A percentile compares a stretch with the other conserved stretches of the same genome.
These are phyloP conservation scores for Thaleichthys pacificus DNA, from an alignment of 2,797 vertebrate species.

Conservation along the genomic window DNA sequence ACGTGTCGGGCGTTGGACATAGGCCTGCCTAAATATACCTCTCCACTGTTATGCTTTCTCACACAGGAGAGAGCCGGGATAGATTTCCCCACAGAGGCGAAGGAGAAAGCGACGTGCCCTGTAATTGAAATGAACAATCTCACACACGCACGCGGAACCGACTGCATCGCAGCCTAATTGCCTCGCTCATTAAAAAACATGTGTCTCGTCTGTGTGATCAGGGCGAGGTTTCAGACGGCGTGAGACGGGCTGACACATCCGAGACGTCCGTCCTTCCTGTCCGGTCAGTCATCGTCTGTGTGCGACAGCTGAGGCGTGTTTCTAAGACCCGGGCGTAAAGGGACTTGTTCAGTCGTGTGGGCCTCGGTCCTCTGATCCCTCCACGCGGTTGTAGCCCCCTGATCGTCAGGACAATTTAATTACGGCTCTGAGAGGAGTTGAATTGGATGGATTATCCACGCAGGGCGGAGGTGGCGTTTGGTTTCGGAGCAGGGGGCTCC, in stretches of 20 bases:
- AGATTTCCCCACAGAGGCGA: conserved; percentile 59
- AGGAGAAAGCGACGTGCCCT: conserved; percentile 55
- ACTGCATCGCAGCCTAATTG: conserved; percentile 63
- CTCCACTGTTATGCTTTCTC: conserved; percentile 40
- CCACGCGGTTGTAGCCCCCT: conserved; percentile 48
- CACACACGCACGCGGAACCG: conserved; percentile 49
- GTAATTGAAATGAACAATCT: conserved; percentile 70
- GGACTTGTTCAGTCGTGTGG: conserved; percentile 67
- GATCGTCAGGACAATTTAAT: conserved; percentile 72
- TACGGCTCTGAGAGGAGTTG: conserved; percentile 60
- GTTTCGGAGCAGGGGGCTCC: conserved; percentile 17
- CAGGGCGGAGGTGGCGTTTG: conserved; percentile 30
- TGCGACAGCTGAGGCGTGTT: conserved; percentile 30
- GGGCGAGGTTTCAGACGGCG: conserved; percentile 54
- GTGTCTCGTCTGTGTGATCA: conserved; percentile 60
- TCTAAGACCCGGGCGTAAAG: conserved; percentile 51
- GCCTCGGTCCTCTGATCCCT: conserved; percentile 69
- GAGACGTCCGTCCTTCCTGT: conserved; percentile 42
- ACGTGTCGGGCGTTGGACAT: conserved; percentile 31
- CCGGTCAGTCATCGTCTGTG: conserved; percentile 51
- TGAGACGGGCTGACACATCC: conserved; percentile 49
- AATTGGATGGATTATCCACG: conserved; percentile 70
- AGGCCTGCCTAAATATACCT: conserved; percentile 34
- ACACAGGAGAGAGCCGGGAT: conserved; percentile 34
- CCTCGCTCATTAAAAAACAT: conserved; percentile 70